Evolutionary conservation across 2,888 invertebrate genomes (phyloP).

Genomic region (Isotomurus palustris): DNA sequence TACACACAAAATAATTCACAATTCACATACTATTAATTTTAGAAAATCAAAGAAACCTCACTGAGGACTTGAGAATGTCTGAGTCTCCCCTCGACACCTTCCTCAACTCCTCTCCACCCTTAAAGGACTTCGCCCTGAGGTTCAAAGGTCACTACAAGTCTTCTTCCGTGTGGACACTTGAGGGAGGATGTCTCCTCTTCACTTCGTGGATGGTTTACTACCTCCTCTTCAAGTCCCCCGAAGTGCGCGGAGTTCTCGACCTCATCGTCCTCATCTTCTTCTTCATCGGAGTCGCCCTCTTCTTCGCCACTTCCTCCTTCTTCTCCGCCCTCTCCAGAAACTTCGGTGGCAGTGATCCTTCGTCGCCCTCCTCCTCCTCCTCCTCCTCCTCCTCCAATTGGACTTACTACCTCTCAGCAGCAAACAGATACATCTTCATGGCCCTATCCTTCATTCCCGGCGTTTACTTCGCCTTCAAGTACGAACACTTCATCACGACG

Average conservation of each 20-base stretch:
- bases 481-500: slow-evolving; percentile 26
- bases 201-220: slow-evolving; percentile 37
- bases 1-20: too few species aligned
- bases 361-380: slow-evolving; percentile 17
- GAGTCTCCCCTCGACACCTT: too few species aligned
- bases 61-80: too few species aligned
- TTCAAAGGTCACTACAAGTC: slow-evolving; percentile 23
- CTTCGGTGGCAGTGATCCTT: slow-evolving; percentile 4
- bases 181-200: slow-evolving; percentile 32
- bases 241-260: slow-evolving; percentile 17
- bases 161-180: slow-evolving; percentile 28
- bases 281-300: slow-evolving; percentile 29
- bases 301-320: slow-evolving; percentile 19
- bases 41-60: too few species aligned
- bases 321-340: slow-evolving; percentile 11
- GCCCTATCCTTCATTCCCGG: slow-evolving; percentile 32
- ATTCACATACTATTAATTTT: too few species aligned
- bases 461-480: slow-evolving; percentile 34
- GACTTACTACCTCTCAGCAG: slow-evolving; percentile 22
- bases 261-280: slow-evolving; percentile 30
- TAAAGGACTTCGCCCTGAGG: slow-evolving; percentile 21
- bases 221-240: slow-evolving; percentile 20
- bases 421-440: slow-evolving; percentile 35
- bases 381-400: slow-evolving; percentile 12
- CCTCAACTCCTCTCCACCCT: slow-evolving; percentile 21